A percentile compares a stretch with the other conserved stretches of the same genome.
Evolutionary conservation across 2,888 invertebrate genomes (phyloP).

Genomic region (Euzophera pinguis): DNA sequence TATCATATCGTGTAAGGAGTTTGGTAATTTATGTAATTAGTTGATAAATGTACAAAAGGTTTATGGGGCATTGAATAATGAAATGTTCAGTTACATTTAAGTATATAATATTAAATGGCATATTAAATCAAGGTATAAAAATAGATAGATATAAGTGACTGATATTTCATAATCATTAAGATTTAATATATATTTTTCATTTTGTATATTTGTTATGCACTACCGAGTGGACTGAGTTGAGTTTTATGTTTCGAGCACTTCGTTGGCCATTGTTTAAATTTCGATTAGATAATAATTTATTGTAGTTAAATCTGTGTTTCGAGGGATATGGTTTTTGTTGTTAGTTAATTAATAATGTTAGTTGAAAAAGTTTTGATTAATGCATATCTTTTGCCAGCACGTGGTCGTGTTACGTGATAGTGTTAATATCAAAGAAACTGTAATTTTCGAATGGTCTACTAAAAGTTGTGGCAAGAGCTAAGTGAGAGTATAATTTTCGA

Average conservation of each 20-base stretch:
- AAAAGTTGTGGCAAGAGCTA: conserved; percentile 37
- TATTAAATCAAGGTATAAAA: background rate
- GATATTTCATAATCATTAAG: conserved; percentile 20
- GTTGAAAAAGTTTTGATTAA: conserved; percentile 54
- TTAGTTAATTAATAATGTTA: conserved; percentile 38
- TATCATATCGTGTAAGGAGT: conserved; percentile 33
- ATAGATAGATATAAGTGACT: conserved; percentile 14
- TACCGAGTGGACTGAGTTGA: conserved; percentile 63
- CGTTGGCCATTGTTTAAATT: conserved; percentile 64
- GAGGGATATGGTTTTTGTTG: conserved; percentile 68
- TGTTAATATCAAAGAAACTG: conserved; percentile 36
- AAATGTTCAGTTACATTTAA: conserved; percentile 15
- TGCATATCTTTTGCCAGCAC: conserved; percentile 73
- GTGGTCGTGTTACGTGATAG: conserved; percentile 74
- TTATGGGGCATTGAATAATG: conserved; percentile 14
- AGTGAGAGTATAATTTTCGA: conserved; percentile 57
- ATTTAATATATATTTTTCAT: conserved; percentile 25
- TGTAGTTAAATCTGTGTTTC: conserved; percentile 51
- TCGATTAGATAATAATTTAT: conserved; percentile 51
- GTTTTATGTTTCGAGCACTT: conserved; percentile 59
- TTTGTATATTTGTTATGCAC: conserved; percentile 65
- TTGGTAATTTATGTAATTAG: conserved; percentile 19
- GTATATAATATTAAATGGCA: background rate
- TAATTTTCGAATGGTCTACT: conserved; percentile 19
- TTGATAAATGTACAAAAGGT: conserved; percentile 23